Base-by-base conservation (phyloP, 1,140 invertebrate species). In the Steinernema feltiae region DNA sequence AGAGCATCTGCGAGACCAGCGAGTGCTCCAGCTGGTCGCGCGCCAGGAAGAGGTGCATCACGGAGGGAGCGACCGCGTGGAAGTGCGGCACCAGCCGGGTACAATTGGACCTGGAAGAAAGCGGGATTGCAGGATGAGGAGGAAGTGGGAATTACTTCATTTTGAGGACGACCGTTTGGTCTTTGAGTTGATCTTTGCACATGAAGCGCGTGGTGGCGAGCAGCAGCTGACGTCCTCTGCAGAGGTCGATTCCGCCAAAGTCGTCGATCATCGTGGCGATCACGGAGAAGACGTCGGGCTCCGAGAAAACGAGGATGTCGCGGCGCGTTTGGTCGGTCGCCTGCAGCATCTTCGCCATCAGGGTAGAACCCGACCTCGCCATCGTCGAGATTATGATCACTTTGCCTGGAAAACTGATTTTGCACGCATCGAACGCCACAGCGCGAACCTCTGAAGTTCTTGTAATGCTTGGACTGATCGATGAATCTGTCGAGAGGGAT, bases 321-420 rank as follows among this genome's bases (percentile, higher is more conserved):
- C 53, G 53, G 7, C 53, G 12, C 3, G 53, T 15, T 15, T 63
- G 53, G 53, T 63, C 53, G 3, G 53, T 63, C 24, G 53, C 53
- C 24, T 63, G 53, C 12, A 63, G 53, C 53, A 63, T 63, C 53
- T 63, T 63, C 3, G 53, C 53, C 53, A 63, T 63, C 12, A 63
- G 53, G 53, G 12, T 63, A 3, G 53, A 63, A 7, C 53, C 53
- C 7, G 53, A 63, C 2, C 53, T 7, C 12, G 53, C 53, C 53
- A 63, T 63, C 53, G 53, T 63, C 12, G 53, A 63, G 53, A 63
- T 63, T 27, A 63, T 21, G 53, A 63, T 63, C 53, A 63, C 53
- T 27, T 63, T 63, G 15, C 53, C 53, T 63, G 53, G 3, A 63
- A 63, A 7, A 41, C 7, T 41, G 35, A 7, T 18, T 41, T 41